A percentile compares a stretch with the other conserved stretches of the same genome.
These are phyloP conservation scores for Erythrocebus patas DNA, from an alignment of 2,113 vertebrate genomes.

Conservation along the genomic window DNA sequence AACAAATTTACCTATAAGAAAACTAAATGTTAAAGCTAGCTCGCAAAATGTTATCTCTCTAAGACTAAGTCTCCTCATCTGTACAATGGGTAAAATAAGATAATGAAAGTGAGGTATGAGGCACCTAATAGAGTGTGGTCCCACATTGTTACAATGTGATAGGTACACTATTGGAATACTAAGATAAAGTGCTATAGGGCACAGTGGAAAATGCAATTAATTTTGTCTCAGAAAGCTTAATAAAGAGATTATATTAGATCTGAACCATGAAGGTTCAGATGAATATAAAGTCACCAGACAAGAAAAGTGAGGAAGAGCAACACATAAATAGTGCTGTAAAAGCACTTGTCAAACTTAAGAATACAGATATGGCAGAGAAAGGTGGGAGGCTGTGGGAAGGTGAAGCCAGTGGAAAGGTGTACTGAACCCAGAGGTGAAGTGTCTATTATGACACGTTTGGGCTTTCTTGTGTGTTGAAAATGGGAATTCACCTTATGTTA, in stretches of 20 bases:
- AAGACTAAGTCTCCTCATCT: neutral
- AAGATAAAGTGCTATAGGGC: neutral
- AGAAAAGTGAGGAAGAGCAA: neutral
- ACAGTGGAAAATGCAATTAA: neutral
- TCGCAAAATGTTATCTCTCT: neutral
- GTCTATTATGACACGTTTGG: neutral
- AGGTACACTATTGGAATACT: neutral
- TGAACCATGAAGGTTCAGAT: neutral
- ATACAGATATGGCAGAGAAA: neutral
- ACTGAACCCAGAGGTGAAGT: neutral
- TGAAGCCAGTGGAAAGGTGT: neutral
- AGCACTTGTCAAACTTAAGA: neutral
- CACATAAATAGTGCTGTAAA: neutral
- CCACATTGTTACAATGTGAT: neutral
- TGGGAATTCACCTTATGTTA: neutral
- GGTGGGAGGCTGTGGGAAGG: neutral
- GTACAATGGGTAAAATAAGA: neutral
- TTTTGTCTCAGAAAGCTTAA: neutral
- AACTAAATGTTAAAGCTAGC: neutral
- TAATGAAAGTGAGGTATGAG: neutral
- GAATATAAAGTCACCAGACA: neutral
- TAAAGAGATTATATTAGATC: neutral
- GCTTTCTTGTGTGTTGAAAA: neutral
- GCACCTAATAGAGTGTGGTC: rapidly evolving
- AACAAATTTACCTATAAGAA: neutral